A percentile compares a stretch with the other conserved stretches of the same genome.
phyloP scores from a whole-genome alignment of 2,888 invertebrate genomes.

The Drosophila tripunctata region DNA sequence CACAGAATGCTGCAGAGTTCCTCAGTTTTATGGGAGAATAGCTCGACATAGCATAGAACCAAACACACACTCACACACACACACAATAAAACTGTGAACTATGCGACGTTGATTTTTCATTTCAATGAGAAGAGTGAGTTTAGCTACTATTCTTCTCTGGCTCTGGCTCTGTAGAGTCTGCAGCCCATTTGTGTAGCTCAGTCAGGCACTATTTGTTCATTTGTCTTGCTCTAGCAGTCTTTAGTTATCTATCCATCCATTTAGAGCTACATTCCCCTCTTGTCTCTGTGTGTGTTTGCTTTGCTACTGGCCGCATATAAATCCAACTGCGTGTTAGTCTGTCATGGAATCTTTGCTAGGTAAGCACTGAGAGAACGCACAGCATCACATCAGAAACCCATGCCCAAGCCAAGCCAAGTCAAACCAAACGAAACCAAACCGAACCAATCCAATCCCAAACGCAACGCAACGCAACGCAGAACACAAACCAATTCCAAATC shows the following conservation, averaged over 20 bases:
- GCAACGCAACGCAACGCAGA: slow-evolving; percentile 15
- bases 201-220: slow-evolving; percentile 16
- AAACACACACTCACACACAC: too few relatives aligned
- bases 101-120: slow-evolving; percentile 75
- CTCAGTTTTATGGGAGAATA: background rate
- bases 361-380: slow-evolving; percentile 12
- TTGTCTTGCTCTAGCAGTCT: slow-evolving; percentile 56
- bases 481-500: slow-evolving; percentile 29
- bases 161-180: background rate
- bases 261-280: slow-evolving; percentile 1
- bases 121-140: slow-evolving; percentile 47
- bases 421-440: background rate
- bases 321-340: slow-evolving; percentile 62
- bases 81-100: slow-evolving; percentile 38
- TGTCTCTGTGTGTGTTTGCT: slow-evolving; percentile 57
- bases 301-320: slow-evolving; percentile 72
- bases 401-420: too few relatives aligned
- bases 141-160: slow-evolving; percentile 14
- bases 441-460: slow-evolving; percentile 6
- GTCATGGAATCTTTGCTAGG: slow-evolving; percentile 43
- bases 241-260: slow-evolving; percentile 41
- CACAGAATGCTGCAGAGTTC: background rate
- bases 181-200: background rate
- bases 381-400: background rate
- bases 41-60: too few relatives aligned